Evolutionary conservation across 2,797 vertebrate genomes (phyloP).

Genomic region (Gephyroberyx darwinii): DNA sequence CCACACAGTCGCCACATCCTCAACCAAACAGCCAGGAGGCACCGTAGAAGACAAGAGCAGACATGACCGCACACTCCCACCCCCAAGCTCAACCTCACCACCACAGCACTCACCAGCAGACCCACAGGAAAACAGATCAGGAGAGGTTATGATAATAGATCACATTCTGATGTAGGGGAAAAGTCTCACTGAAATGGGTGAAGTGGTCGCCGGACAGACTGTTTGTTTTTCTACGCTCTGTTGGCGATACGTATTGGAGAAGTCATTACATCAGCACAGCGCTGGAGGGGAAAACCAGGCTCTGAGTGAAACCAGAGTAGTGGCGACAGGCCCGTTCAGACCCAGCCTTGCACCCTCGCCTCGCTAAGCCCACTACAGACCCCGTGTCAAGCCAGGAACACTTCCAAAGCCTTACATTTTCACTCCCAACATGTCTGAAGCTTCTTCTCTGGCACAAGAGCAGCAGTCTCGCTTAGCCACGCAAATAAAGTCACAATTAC

Average conservation of each 20-base stretch:
- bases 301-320: conserved; percentile 30
- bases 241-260: conserved; percentile 17
- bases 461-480: neutral
- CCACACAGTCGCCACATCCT: conserved; percentile 11
- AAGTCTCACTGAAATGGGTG: neutral
- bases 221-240: neutral
- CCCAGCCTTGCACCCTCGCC: neutral
- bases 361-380: neutral
- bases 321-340: conserved; percentile 7
- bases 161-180: neutral
- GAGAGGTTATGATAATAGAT: neutral
- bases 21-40: conserved; percentile 14
- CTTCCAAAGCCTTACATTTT: conserved; percentile 27
- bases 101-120: conserved; percentile 23
- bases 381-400: conserved; percentile 4
- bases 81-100: neutral
- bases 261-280: conserved; percentile 29
- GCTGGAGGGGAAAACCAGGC: conserved; percentile 14
- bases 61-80: neutral
- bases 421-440: neutral
- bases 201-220: neutral
- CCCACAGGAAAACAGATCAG: conserved; percentile 15
- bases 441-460: neutral
- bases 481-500: neutral
- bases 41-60: conserved; percentile 12